Conservation (phyloP, 2,888 invertebrate species). For the Brenthis ino region DNA sequence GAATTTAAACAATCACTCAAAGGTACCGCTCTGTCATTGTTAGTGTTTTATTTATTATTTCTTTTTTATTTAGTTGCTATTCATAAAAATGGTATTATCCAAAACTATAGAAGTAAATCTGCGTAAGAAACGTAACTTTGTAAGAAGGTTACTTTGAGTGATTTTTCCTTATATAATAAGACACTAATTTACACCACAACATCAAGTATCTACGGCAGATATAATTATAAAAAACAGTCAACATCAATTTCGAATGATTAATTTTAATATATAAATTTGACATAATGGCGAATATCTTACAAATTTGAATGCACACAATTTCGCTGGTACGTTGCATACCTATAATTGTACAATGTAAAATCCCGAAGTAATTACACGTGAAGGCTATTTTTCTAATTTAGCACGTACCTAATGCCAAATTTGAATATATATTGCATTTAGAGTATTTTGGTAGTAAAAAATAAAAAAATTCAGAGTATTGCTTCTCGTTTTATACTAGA, state of each 20-base stretch:
- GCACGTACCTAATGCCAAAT: slow-evolving; percentile 43
- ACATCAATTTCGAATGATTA: slow-evolving; percentile 82
- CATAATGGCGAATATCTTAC: slow-evolving; percentile 79
- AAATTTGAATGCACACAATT: slow-evolving; percentile 63
- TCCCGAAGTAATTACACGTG: slow-evolving; percentile 26
- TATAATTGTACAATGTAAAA: slow-evolving; percentile 26
- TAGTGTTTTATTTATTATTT: slow-evolving; percentile 22
- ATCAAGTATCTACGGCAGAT: slow-evolving; percentile 82
- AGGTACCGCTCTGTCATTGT: slow-evolving; percentile 44
- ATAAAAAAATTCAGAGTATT: slow-evolving; percentile 79
- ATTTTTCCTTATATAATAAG: slow-evolving; percentile 74
- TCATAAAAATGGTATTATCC: slow-evolving; percentile 36
- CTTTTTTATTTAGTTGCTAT: slow-evolving; percentile 26
- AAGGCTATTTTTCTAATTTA: slow-evolving; percentile 38
- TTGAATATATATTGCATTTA: slow-evolving; percentile 51
- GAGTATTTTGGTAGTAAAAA: slow-evolving; percentile 76
- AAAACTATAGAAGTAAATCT: slow-evolving; percentile 36
- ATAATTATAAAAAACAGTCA: slow-evolving; percentile 83
- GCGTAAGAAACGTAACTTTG: slow-evolving; percentile 33
- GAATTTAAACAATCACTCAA: slow-evolving; percentile 76
- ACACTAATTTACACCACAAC: slow-evolving; percentile 83
- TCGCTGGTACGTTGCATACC: slow-evolving; percentile 24
- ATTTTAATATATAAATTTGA: slow-evolving; percentile 75
- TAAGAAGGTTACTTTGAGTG: slow-evolving; percentile 58
- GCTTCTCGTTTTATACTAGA: slow-evolving; percentile 80